phyloP scores from a whole-genome alignment of 2,797 vertebrate genomes.

The Psittacula echo region DNA sequence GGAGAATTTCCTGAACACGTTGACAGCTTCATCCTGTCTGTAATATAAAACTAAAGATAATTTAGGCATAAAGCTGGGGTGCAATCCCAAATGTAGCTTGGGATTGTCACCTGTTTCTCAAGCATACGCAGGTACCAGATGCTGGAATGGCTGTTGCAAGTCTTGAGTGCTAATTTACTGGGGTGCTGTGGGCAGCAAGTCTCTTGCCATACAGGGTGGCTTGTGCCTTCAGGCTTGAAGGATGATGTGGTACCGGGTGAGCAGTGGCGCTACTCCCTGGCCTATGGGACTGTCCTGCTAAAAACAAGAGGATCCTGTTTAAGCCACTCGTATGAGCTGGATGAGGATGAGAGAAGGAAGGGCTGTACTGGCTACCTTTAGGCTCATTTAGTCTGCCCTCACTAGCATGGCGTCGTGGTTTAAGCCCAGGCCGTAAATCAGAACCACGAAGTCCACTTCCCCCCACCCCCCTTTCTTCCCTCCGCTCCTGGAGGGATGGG shows the following conservation, averaged over 20 bases:
- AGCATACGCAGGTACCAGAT: not conserved
- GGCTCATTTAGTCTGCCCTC: not conserved
- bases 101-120: not conserved
- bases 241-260: not conserved
- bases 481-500: too few relatives aligned
- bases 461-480: too few relatives aligned
- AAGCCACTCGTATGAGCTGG: not conserved
- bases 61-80: not conserved
- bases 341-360: not conserved
- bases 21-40: not conserved
- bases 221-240: not conserved
- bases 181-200: accelerated
- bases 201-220: not conserved
- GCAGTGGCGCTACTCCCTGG: not conserved
- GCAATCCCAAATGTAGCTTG: not conserved
- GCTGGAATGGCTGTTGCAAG: not conserved
- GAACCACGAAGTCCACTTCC: too few relatives aligned
- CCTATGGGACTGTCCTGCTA: not conserved
- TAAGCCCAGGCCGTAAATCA: too few relatives aligned
- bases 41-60: not conserved
- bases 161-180: not conserved
- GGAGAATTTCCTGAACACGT: not conserved
- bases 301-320: not conserved
- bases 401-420: not conserved
- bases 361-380: not conserved